Evolutionary conservation across 92 coral and sea anemone genomes (phyloP).

Genomic region (Diadumene lineata): DNA sequence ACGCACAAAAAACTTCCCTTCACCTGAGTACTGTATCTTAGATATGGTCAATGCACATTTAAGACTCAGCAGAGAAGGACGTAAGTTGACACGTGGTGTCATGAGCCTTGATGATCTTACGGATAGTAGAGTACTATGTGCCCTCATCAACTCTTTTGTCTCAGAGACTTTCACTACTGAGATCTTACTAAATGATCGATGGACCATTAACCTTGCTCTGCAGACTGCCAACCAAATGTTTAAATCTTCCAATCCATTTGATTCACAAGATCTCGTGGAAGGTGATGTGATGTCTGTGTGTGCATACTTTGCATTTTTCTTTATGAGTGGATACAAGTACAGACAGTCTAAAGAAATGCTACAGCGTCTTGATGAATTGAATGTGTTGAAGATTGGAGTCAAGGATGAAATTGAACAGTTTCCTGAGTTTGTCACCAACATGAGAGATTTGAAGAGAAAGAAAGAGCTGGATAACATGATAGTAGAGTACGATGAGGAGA

Average conservation of each 20-base stretch:
- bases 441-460: slow-evolving; percentile 76
- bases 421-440: slow-evolving; percentile 72
- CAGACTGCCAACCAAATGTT: slow-evolving; percentile 95
- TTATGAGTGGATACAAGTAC: slow-evolving; percentile 98
- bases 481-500: slow-evolving; percentile 79
- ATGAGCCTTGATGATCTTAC: slow-evolving; percentile 91
- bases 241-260: slow-evolving; percentile 93
- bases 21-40: slow-evolving; percentile 91
- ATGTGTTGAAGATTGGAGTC: slow-evolving; percentile 83
- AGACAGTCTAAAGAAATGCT: slow-evolving; percentile 88
- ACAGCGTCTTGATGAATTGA: slow-evolving; percentile 83
- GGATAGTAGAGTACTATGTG: slow-evolving; percentile 97
- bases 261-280: slow-evolving; percentile 90
- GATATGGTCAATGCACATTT: slow-evolving; percentile 97
- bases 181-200: slow-evolving; percentile 93
- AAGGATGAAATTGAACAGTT: slow-evolving; percentile 89
- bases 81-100: slow-evolving; percentile 91
- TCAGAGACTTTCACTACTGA: slow-evolving; percentile 98
- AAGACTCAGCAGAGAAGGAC: slow-evolving; percentile 93
- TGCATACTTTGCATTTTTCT: slow-evolving; percentile 94
- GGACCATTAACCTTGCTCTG: slow-evolving; percentile 97
- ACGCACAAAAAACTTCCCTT: slow-evolving; percentile 72
- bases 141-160: slow-evolving; percentile 90
- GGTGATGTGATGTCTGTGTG: slow-evolving; percentile 98
- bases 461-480: slow-evolving; percentile 69